Evolutionary conservation across 2,888 invertebrate species (phyloP), one percentile per base, ranked within the genome.

Genomic region (Athalia circularis): DNA sequence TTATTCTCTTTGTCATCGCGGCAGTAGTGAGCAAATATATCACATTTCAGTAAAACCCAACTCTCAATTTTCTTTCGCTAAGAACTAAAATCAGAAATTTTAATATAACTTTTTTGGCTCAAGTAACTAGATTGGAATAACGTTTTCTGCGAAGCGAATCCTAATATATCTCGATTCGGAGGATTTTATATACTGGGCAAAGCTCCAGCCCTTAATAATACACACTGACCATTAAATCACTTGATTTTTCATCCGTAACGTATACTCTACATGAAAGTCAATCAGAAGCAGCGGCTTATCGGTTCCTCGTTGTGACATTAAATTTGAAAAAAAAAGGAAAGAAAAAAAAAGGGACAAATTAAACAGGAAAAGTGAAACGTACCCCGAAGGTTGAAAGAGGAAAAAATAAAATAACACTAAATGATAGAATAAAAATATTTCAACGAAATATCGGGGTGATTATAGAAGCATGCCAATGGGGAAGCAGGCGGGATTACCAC

Each of bases 391-490:
- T 29, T 29, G 29, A 64, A 43, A 11, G n/a, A 5, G 29, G 5
- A 15, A 15, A 64, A 64, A 45, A 43, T 5, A 8, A 15, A 29
- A 7, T 8, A 45, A 43, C 9, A 9, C 4, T 4, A 45, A 43
- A 43, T 48, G 45, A 48, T 48, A 67, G 15, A 50, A 50, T 8
- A 29, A 61, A 61, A 61, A 67, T 5, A 47, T 75, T 29, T 72
- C 11, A 47, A 48, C 62, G 75, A 61, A 64, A 75, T 75, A 75
- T 75, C 61, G 48, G 43, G 75, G 64, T 75, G 64, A 75, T 75
- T 64, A 29, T 29, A 75, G 75, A 61, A 62, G 75, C 75, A 62
- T 62, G 59, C 75, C 64, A 13, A 65, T 52, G 62, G 62, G 75
- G 75, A 52, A 6, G 50, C 50, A 29, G 8, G 7, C 43, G 62